Conservation (phyloP, 1,140 invertebrate species). For the Microplitis demolitor region DNA sequence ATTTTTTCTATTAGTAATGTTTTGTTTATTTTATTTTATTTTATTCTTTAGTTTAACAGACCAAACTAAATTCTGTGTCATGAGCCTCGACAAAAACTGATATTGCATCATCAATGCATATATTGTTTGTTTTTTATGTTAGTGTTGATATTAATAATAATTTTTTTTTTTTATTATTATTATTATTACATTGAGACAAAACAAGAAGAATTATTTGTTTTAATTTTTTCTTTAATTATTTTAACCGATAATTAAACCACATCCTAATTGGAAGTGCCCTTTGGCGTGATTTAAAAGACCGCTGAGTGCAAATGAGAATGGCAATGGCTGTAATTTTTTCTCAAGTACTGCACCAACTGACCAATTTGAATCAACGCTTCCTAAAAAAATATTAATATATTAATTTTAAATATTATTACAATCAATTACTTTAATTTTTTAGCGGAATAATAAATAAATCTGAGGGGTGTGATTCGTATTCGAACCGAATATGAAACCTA, state of each 20-base stretch:
- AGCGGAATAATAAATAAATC: too few species aligned
- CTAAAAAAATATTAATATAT: slow-evolving; percentile 60
- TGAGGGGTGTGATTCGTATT: too few species aligned
- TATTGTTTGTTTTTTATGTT: background rate
- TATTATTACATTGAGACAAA: background rate
- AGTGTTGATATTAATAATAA: background rate
- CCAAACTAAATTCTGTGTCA: too few species aligned
- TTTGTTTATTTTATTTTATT: too few species aligned
- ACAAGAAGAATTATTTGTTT: slow-evolving; percentile 3
- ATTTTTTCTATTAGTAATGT: too few species aligned
- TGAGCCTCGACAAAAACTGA: too few species aligned
- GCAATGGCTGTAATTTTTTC: slow-evolving; percentile 89
- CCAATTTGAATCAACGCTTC: slow-evolving; percentile 94
- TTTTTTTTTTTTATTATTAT: background rate
- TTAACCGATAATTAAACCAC: slow-evolving; percentile 86
- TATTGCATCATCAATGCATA: background rate
- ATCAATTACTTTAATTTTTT: background rate
- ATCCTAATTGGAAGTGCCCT: slow-evolving; percentile 85
- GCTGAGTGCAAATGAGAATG: slow-evolving; percentile 91
- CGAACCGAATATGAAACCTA: too few species aligned
- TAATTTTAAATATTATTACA: background rate
- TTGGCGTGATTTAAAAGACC: slow-evolving; percentile 91
- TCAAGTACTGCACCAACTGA: slow-evolving; percentile 92
- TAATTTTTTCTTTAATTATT: slow-evolving; percentile 3
- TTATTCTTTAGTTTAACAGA: too few species aligned